A percentile compares a stretch with the other conserved stretches of the same genome.
Evolutionary conservation across 2,113 vertebrate species (phyloP).

Genomic region (Zosterops hypoxanthus): DNA sequence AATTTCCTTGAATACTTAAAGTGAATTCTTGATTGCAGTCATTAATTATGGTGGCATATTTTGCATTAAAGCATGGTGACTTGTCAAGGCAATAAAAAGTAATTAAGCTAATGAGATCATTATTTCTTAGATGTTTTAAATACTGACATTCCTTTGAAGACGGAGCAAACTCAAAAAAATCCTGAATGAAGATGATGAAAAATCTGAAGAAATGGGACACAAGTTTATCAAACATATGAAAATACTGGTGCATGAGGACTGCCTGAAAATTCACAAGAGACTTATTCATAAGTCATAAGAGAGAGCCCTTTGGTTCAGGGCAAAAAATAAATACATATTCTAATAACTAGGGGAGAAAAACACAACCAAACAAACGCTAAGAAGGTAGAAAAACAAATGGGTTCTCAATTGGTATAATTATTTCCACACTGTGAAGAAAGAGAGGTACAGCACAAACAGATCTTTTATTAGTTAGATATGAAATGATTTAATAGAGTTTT

Average conservation of each 20-base stretch:
- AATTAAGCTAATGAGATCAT: slow-evolving; percentile 77
- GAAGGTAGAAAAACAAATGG: background rate
- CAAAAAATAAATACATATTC: background rate
- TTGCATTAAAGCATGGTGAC: slow-evolving; percentile 59
- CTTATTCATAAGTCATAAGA: background rate
- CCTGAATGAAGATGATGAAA: slow-evolving; percentile 12
- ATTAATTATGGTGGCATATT: slow-evolving; percentile 73
- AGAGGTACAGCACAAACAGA: background rate
- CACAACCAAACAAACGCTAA: background rate
- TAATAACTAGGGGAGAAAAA: background rate
- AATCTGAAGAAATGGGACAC: background rate
- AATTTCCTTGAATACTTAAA: slow-evolving; percentile 65
- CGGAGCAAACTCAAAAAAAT: slow-evolving; percentile 51
- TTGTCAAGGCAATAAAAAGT: slow-evolving; percentile 69
- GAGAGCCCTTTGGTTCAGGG: background rate
- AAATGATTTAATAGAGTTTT: background rate
- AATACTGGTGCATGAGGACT: background rate
- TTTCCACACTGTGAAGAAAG: background rate
- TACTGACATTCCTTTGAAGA: slow-evolving; percentile 39
- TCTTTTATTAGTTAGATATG: background rate
- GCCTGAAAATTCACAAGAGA: background rate
- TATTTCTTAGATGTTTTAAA: slow-evolving; percentile 61
- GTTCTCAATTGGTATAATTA: background rate
- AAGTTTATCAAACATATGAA: background rate
- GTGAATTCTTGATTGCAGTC: slow-evolving; percentile 66